Evolutionary conservation across 2,888 invertebrate genomes (phyloP).

Genomic region (Nymphalis polychloros): DNA sequence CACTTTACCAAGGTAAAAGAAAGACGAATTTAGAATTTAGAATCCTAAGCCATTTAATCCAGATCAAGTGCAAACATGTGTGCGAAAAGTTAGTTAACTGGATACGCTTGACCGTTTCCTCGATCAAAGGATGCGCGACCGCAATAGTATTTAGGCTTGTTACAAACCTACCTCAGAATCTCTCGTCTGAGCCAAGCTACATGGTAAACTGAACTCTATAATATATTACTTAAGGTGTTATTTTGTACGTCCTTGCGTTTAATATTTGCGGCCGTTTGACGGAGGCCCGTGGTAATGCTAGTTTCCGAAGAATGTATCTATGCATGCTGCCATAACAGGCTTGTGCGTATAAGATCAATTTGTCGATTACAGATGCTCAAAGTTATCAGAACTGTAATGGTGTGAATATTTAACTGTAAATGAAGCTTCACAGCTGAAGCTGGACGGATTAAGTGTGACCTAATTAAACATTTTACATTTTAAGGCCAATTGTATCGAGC

Average conservation of each 20-base stretch:
- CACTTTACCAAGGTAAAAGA: too few relatives aligned
- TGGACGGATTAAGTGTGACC: slow-evolving; percentile 30
- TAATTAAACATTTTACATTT: slow-evolving; percentile 24
- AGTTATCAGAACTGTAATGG: neutral
- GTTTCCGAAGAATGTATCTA: slow-evolving; percentile 24
- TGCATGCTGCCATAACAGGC: neutral
- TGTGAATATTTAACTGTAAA: slow-evolving; percentile 2
- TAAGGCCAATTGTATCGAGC: neutral
- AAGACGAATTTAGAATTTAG: neutral
- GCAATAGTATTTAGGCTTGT: slow-evolving; percentile 27
- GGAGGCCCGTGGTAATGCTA: slow-evolving; percentile 12
- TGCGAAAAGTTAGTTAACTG: slow-evolving; percentile 22
- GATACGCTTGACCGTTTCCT: slow-evolving; percentile 31
- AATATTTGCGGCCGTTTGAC: neutral
- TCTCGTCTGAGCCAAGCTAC: neutral
- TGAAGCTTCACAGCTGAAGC: slow-evolving; percentile 30
- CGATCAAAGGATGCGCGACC: slow-evolving; percentile 31
- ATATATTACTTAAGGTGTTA: neutral
- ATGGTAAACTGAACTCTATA: neutral
- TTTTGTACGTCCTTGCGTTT: neutral
- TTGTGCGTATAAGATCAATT: neutral
- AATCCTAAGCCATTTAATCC: slow-evolving; percentile 10
- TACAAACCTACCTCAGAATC: slow-evolving; percentile 11
- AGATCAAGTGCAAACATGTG: slow-evolving; percentile 17
- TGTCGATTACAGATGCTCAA: neutral